Evolutionary conservation across 1,140 invertebrate genomes (phyloP).

Genomic region (Panagrolaimus sp.): DNA sequence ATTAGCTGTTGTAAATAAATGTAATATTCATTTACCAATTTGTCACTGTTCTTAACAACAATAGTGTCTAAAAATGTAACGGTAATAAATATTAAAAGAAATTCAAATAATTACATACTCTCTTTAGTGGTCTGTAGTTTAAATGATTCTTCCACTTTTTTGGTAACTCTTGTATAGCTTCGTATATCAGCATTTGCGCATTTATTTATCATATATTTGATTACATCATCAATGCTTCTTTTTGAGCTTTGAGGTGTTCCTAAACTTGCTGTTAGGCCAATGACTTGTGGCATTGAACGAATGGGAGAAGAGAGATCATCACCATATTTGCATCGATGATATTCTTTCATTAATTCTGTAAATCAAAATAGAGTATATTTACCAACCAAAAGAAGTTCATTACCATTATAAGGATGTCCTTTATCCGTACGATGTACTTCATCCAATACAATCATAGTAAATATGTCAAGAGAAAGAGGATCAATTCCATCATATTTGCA

Average conservation of each 20-base stretch:
- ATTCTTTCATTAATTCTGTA: neutral
- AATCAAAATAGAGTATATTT: neutral
- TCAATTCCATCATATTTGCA: neutral
- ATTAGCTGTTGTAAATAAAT: neutral
- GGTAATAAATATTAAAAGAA: neutral
- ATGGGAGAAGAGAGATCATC: neutral
- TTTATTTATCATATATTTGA: neutral
- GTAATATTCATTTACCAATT: neutral
- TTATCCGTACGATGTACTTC: constrained; percentile 47
- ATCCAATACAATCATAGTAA: constrained; percentile 45
- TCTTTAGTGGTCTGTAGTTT: neutral
- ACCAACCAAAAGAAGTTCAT: neutral
- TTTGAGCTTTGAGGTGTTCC: constrained; percentile 15
- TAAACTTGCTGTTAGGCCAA: constrained; percentile 46
- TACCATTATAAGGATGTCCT: constrained; percentile 39
- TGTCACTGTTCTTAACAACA: too few species aligned
- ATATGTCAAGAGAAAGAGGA: constrained; percentile 32
- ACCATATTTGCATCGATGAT: neutral
- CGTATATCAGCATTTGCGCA: neutral
- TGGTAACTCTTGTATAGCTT: neutral
- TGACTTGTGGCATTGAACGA: constrained; percentile 31
- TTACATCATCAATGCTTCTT: neutral
- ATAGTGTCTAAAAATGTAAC: neutral
- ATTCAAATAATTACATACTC: neutral
- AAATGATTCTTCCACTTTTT: too few species aligned